phyloP scores from a whole-genome alignment of 1,140 invertebrate genomes.

The Drosophila nigromelanica region DNA sequence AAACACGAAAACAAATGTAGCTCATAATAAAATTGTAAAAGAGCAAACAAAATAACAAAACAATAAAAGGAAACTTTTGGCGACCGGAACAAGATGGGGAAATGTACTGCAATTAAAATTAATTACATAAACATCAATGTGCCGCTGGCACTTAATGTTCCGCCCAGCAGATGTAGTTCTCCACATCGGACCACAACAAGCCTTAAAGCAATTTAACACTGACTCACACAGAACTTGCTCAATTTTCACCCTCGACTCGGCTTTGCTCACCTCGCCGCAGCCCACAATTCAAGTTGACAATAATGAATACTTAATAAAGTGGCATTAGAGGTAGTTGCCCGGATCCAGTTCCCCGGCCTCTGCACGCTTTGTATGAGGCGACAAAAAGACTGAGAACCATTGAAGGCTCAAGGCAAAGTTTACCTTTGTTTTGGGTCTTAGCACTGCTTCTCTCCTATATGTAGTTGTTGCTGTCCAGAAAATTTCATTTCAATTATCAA shows the following conservation, averaged over 20 bases:
- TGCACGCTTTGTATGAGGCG: conserved; percentile 31
- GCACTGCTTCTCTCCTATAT: conserved; percentile 13
- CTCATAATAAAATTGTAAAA: conserved; percentile 35
- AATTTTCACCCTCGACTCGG: conserved; percentile 2
- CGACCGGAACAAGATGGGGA: conserved; percentile 4
- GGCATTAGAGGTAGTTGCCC: conserved; percentile 60
- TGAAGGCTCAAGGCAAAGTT: conserved; percentile 59
- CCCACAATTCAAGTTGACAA: conserved; percentile 63
- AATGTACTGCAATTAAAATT: conserved; percentile 76
- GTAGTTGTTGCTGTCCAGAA: conserved; percentile 34
- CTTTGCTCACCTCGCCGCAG: conserved; percentile 3
- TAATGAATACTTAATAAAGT: conserved; percentile 82
- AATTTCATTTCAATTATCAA: conserved; percentile 78
- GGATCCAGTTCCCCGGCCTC: conserved; percentile 19
- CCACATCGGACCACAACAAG: conserved; percentile 22
- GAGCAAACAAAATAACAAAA: conserved; percentile 37
- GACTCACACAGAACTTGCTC: conserved; percentile 16
- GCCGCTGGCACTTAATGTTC: conserved; percentile 69
- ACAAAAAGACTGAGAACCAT: conserved; percentile 47
- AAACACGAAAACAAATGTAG: conserved; percentile 24
- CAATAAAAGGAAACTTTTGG: conserved; percentile 55
- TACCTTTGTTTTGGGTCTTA: conserved; percentile 60
- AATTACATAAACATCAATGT: conserved; percentile 76
- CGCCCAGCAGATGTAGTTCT: conserved; percentile 27
- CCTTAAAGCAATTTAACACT: conserved; percentile 34